phyloP scores from a whole-genome alignment of 37 sponge, comb jelly and placozoan genomes.

The Cliona cf. orientalis region DNA sequence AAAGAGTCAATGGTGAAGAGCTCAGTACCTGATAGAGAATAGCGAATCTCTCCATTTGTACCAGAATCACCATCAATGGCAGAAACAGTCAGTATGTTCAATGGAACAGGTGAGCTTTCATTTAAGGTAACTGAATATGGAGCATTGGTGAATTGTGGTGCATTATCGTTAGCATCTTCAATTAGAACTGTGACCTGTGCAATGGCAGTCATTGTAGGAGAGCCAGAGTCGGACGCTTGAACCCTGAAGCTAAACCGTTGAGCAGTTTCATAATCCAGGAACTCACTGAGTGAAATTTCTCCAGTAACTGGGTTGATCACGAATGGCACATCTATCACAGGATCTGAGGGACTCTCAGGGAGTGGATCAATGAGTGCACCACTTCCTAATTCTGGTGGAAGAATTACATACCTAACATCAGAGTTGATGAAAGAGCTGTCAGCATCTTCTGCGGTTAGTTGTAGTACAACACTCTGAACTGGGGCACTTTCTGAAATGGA shows the following conservation, averaged over 20 bases:
- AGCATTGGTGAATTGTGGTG: conserved; percentile 23
- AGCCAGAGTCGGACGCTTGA: conserved; percentile 32
- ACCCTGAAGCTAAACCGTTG: conserved; percentile 37
- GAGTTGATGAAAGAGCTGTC: conserved; percentile 35
- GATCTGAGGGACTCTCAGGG: not conserved
- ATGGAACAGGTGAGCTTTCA: conserved; percentile 18
- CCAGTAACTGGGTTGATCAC: conserved; percentile 37
- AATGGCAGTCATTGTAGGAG: conserved; percentile 4
- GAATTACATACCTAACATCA: conserved; percentile 22
- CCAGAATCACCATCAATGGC: conserved; percentile 61
- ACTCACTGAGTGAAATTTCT: not conserved
- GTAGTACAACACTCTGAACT: not conserved
- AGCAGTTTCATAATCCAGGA: conserved; percentile 36
- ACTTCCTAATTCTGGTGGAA: conserved; percentile 18
- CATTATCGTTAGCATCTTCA: conserved; percentile 51
- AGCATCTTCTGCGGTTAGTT: conserved; percentile 30
- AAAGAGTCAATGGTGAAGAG: conserved; percentile 26
- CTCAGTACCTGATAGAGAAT: conserved; percentile 4
- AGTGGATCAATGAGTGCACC: conserved; percentile 1
- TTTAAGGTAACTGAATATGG: not conserved
- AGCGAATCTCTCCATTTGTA: conserved; percentile 27
- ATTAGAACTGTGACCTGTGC: conserved; percentile 12
- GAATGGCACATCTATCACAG: conserved; percentile 20
- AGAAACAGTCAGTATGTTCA: conserved; percentile 9
- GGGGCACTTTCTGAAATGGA: conserved; percentile 34